Evolutionary conservation across 2,113 vertebrate genomes (phyloP).

Genomic region (Ochotona princeps): DNA sequence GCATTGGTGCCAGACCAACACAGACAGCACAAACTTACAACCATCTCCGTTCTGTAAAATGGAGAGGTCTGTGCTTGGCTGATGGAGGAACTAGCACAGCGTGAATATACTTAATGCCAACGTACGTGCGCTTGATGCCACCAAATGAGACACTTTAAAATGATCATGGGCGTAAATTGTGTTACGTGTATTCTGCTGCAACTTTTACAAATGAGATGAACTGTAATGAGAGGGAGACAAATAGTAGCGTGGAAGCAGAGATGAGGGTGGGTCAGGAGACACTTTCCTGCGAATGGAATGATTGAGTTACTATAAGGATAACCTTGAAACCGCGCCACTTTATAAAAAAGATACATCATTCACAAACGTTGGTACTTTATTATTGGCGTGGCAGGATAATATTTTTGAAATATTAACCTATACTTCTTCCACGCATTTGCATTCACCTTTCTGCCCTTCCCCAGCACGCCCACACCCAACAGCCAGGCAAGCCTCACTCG

Average conservation of each 20-base stretch:
- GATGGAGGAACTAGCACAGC: background rate
- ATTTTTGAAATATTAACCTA: constrained; percentile 55
- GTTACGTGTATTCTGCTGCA: background rate
- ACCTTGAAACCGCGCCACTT: constrained; percentile 66
- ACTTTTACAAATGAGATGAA: constrained; percentile 1
- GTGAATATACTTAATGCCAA: background rate
- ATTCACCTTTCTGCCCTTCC: constrained; percentile 40
- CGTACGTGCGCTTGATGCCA: background rate
- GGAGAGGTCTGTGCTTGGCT: background rate
- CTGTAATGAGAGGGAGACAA: constrained; percentile 32
- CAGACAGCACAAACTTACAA: background rate
- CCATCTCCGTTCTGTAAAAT: background rate
- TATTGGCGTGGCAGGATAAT: constrained; percentile 54
- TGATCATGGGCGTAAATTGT: background rate
- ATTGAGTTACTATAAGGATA: constrained; percentile 42
- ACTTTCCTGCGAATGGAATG: constrained; percentile 49
- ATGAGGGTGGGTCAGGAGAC: background rate
- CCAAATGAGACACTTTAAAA: background rate
- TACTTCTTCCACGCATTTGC: background rate
- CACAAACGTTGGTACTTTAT: constrained; percentile 53
- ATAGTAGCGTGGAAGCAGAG: background rate
- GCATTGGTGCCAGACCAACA: background rate
- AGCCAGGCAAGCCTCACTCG: background rate
- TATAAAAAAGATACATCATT: constrained; percentile 60
- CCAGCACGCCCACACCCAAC: background rate